phyloP scores from a whole-genome alignment of 2,797 vertebrate species.

The Tauraco hartlaubi region DNA sequence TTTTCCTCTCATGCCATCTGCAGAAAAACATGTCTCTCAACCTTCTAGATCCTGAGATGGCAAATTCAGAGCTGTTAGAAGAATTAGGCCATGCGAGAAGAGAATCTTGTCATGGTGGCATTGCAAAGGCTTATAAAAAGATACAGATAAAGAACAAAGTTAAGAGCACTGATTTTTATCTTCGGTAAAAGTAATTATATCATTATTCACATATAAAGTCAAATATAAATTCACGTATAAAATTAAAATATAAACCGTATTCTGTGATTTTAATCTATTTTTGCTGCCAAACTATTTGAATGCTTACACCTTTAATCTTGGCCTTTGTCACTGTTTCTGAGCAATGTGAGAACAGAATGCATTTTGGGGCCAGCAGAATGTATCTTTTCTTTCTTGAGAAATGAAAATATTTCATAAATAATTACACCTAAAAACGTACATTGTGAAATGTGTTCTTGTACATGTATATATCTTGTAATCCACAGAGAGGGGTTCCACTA shows the following conservation, averaged over 20 bases:
- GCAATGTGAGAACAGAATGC: background rate
- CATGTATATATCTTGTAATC: background rate
- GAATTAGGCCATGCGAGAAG: background rate
- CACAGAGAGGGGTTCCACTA: background rate
- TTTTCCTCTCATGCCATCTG: constrained; percentile 66
- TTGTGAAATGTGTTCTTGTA: background rate
- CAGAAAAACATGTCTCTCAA: constrained; percentile 58
- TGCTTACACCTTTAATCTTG: background rate
- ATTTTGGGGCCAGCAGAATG: background rate
- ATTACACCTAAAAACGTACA: background rate
- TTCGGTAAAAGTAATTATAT: background rate
- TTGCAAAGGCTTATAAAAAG: constrained; percentile 15
- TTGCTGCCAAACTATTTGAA: background rate
- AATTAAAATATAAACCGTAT: background rate
- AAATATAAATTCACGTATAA: background rate
- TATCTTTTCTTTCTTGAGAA: background rate
- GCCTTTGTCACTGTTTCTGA: background rate
- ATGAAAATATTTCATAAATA: background rate
- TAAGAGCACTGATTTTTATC: background rate
- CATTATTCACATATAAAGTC: background rate
- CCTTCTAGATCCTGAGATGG: constrained; percentile 49
- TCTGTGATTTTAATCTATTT: background rate
- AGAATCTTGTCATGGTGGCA: background rate
- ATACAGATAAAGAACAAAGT: background rate
- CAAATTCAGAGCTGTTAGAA: constrained; percentile 15